These are phyloP conservation scores for Enteromius unitaeniatus DNA, from an alignment of 2,797 vertebrate genomes.

Conservation along the genomic window DNA sequence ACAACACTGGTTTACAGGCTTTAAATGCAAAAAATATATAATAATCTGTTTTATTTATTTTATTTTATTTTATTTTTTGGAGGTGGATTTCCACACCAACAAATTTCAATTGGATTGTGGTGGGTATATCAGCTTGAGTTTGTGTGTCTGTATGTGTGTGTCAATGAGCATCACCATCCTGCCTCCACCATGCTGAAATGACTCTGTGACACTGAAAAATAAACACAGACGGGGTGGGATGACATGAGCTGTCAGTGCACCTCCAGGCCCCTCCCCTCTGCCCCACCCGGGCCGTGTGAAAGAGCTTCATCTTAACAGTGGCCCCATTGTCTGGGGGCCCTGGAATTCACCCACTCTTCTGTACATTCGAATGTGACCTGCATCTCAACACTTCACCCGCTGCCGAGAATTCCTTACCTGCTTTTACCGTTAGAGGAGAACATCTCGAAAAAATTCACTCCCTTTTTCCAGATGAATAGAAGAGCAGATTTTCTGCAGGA, in stretches of 20 bases:
- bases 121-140: conserved; percentile 15
- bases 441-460: conserved; percentile 35
- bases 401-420: conserved; percentile 41
- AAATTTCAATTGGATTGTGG: conserved; percentile 15
- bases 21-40: conserved; percentile 24
- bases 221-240: conserved; percentile 55
- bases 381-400: conserved; percentile 56
- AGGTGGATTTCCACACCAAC: conserved; percentile 25
- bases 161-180: conserved; percentile 27
- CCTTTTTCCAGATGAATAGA: conserved; percentile 22
- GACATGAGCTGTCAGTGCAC: conserved; percentile 62
- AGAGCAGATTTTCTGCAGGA: conserved; percentile 16
- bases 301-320: conserved; percentile 30
- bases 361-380: conserved; percentile 44
- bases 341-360: conserved; percentile 52
- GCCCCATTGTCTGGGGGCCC: conserved; percentile 35
- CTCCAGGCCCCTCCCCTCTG: conserved; percentile 21
- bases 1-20: no score
- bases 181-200: conserved; percentile 34
- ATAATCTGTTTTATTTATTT: background rate
- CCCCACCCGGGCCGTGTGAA: conserved; percentile 25
- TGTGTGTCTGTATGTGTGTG: conserved; percentile 33
- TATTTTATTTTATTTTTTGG: background rate
- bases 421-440: conserved; percentile 33
- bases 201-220: conserved; percentile 48